Percentiles rank a stretch among this genome's conserved stretches.
phyloP scores from a whole-genome alignment of 37 sponge, comb jelly and placozoan species.

The Amphimedon queenslandica region DNA sequence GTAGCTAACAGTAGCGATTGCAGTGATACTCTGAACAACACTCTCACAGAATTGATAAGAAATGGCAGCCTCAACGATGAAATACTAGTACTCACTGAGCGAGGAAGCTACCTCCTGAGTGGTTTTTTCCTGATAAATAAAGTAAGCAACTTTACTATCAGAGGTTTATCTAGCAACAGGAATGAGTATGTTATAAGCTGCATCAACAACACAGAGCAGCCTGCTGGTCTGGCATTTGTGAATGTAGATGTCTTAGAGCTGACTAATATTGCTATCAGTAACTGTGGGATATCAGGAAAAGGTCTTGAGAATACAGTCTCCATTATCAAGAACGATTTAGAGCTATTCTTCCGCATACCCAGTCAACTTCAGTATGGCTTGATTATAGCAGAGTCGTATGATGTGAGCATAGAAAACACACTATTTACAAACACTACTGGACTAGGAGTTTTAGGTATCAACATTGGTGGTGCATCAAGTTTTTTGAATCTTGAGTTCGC shows the following conservation, averaged over 20 bases:
- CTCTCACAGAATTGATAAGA: too few species aligned
- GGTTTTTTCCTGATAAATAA: background rate
- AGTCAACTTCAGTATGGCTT: constrained; percentile 5
- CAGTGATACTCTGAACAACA: too few species aligned
- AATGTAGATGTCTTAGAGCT: constrained; percentile 20
- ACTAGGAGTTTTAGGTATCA: constrained; percentile 39
- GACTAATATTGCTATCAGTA: constrained; percentile 9
- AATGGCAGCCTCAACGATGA: too few species aligned
- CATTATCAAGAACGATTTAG: background rate
- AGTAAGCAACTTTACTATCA: background rate
- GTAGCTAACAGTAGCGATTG: too few species aligned
- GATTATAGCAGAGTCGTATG: background rate
- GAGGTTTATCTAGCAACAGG: background rate
- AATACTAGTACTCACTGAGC: too few species aligned
- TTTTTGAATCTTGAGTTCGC: constrained; percentile 1
- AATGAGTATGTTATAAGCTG: constrained; percentile 16
- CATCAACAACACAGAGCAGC: constrained; percentile 3
- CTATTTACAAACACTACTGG: constrained; percentile 17
- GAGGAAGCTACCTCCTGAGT: background rate
- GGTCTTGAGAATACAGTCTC: background rate
- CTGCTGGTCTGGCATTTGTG: constrained; percentile 36
- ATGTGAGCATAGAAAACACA: constrained; percentile 3
- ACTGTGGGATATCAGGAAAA: constrained; percentile 20
- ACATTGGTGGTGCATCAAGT: constrained; percentile 19
- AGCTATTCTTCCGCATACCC: background rate